These are phyloP conservation scores for Orientallactaga bullata DNA, from an alignment of 2,113 vertebrate species.

Conservation along the genomic window DNA sequence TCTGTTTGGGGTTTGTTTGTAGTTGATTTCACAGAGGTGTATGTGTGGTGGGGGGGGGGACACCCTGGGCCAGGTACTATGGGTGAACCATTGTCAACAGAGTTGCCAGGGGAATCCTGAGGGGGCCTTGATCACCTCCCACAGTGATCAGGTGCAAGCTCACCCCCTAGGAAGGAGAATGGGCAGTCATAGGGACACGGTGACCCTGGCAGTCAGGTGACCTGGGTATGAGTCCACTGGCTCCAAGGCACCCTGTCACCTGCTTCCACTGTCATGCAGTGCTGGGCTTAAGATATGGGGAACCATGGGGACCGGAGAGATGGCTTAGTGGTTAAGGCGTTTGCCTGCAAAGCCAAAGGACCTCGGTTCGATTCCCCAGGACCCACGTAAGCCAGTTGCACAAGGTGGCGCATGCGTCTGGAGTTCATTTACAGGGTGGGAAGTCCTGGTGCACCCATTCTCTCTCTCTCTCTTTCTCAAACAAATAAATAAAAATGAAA, in stretches of 20 bases:
- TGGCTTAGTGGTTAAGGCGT: too few relatives aligned
- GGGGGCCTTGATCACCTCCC: not conserved
- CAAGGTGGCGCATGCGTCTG: too few relatives aligned
- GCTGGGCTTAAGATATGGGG: not conserved
- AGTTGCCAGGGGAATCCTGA: constrained; percentile 53
- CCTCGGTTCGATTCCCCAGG: too few relatives aligned
- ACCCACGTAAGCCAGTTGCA: too few relatives aligned
- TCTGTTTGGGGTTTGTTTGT: constrained; percentile 64
- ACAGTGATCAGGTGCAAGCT: not conserved
- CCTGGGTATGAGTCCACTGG: not conserved
- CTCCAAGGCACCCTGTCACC: not conserved
- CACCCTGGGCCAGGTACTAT: not conserved
- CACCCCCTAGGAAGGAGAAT: constrained; percentile 8
- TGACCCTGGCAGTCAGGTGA: not conserved
- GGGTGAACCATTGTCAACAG: not conserved
- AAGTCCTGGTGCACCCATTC: too few relatives aligned
- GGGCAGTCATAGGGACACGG: not conserved
- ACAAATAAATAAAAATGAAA: too few relatives aligned
- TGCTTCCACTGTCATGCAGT: not conserved
- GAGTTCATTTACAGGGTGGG: too few relatives aligned
- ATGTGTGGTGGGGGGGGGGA: constrained; percentile 36
- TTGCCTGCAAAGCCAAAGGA: too few relatives aligned
- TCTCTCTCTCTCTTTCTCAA: too few relatives aligned
- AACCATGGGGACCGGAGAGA: too few relatives aligned
- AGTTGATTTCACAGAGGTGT: constrained; percentile 67